Conservation (phyloP, 92 coral and sea anemone genomes). For the Hydrozoanthus gracilis region DNA sequence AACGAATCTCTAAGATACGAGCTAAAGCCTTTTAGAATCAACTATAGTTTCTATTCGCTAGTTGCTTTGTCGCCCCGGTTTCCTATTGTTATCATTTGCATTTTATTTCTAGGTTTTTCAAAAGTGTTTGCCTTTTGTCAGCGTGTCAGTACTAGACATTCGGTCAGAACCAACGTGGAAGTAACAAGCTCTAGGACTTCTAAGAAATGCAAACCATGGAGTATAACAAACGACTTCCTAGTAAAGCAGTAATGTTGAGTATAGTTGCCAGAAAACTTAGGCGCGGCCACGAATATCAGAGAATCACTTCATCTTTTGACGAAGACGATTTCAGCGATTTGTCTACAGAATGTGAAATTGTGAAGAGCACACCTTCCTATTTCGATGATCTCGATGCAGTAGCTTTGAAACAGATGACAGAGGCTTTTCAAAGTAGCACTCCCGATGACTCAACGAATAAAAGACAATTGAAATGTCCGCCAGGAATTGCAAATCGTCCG, state of each 20-base stretch:
- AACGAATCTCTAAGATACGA: not conserved
- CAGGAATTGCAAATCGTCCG: slow-evolving; percentile 1
- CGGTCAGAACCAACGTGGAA: not conserved
- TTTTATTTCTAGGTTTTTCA: not conserved
- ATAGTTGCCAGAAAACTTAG: slow-evolving; percentile 43
- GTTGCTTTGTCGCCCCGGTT: not conserved
- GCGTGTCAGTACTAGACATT: not conserved
- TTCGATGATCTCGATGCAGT: slow-evolving; percentile 29
- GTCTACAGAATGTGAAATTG: slow-evolving; percentile 27
- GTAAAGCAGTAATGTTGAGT: slow-evolving; percentile 33
- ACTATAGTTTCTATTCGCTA: slow-evolving; percentile 22
- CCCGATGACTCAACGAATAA: not conserved
- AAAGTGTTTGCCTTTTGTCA: slow-evolving; percentile 15
- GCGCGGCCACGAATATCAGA: slow-evolving; percentile 37
- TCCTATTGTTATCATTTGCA: not conserved
- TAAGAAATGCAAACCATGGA: slow-evolving; percentile 27
- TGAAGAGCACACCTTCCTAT: slow-evolving; percentile 1
- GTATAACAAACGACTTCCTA: slow-evolving; percentile 30
- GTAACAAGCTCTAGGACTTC: not conserved
- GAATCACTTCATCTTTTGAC: slow-evolving; percentile 38
- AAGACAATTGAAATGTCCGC: not conserved
- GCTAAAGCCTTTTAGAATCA: not conserved
- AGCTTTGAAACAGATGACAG: slow-evolving; percentile 20
- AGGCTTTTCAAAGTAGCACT: slow-evolving; percentile 9
- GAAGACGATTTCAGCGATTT: slow-evolving; percentile 31